phyloP scores from a whole-genome alignment of 2,888 invertebrate species.

The Rambutsinella grinnellia region DNA sequence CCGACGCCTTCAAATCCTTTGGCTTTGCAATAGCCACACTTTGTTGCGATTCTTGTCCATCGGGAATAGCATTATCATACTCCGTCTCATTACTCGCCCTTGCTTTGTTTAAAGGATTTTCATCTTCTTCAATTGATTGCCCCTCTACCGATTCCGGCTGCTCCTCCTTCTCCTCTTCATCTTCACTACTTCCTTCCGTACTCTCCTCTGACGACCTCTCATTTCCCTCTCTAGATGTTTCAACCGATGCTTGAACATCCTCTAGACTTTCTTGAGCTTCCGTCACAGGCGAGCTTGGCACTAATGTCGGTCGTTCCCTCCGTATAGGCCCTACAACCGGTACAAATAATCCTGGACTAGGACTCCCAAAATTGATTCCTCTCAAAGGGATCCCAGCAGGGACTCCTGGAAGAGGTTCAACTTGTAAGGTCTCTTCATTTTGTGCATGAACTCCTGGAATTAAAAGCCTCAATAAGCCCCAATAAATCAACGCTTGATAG shows the following conservation, averaged over 20 bases:
- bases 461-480: neutral
- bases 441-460: neutral
- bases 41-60: constrained; percentile 44
- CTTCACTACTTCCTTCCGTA: constrained; percentile 29
- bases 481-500: neutral
- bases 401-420: too few species aligned
- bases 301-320: constrained; percentile 3
- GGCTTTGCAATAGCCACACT: constrained; percentile 45
- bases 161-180: neutral
- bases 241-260: neutral
- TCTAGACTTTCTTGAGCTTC: neutral
- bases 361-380: neutral
- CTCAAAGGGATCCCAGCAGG: neutral
- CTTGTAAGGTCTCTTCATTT: neutral
- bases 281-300: constrained; percentile 11
- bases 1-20: constrained; percentile 49
- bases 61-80: constrained; percentile 20
- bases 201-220: neutral
- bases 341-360: neutral
- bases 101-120: constrained; percentile 10
- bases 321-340: neutral
- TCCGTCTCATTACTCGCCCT: neutral
- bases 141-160: constrained; percentile 16
- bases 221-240: neutral
- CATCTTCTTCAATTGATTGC: constrained; percentile 38